phyloP scores from a whole-genome alignment of 2,113 vertebrate genomes.

The Peromyscus polionotus region DNA sequence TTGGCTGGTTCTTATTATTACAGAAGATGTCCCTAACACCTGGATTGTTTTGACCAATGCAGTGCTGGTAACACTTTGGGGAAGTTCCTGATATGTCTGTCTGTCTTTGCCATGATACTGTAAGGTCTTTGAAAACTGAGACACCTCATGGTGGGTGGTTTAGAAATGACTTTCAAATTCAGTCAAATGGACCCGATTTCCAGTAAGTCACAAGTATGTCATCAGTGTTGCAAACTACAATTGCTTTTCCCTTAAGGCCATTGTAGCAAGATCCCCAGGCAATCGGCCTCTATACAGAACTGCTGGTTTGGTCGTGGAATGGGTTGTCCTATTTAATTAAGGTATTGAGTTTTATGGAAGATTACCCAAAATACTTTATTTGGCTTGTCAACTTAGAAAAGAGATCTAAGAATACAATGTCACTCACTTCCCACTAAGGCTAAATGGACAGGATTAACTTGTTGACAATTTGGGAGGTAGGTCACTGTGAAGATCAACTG shows the following conservation, averaged over 20 bases:
- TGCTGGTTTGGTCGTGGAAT: background rate
- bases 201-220: slow-evolving; percentile 29
- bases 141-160: background rate
- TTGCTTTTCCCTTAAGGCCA: background rate
- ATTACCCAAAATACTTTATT: slow-evolving; percentile 53
- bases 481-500: slow-evolving; percentile 37
- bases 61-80: background rate
- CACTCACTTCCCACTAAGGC: slow-evolving; percentile 22
- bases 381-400: slow-evolving; percentile 33
- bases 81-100: background rate
- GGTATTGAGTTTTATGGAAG: background rate
- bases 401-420: slow-evolving; percentile 30
- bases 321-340: slow-evolving; percentile 29
- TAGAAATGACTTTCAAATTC: slow-evolving; percentile 26
- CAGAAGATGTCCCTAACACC: background rate
- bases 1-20: background rate
- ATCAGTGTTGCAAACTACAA: background rate
- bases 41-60: background rate
- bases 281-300: background rate
- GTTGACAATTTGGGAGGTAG: slow-evolving; percentile 46
- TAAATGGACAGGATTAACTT: slow-evolving; percentile 36
- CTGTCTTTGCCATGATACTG: background rate
- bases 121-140: background rate
- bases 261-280: background rate
- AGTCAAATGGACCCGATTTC: slow-evolving; percentile 37